Percentiles rank a stretch among this genome's conserved stretches.
These are phyloP conservation scores for Xiphorhynchus erythropygius DNA, from an alignment of 2,797 vertebrate species.

Conservation along the genomic window DNA sequence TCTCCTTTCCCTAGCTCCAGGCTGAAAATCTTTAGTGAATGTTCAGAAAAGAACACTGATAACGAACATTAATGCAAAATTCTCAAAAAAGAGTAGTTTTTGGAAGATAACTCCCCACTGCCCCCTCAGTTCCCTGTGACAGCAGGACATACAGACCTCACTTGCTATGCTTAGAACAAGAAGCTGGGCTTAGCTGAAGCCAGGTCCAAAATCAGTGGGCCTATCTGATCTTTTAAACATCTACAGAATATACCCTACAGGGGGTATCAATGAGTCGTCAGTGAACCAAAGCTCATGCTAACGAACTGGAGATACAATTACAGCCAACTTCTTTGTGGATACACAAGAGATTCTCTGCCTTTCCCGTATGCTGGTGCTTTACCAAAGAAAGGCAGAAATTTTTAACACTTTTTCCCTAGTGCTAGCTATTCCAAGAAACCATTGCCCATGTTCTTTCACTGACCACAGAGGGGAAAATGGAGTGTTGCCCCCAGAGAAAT, in stretches of 20 bases:
- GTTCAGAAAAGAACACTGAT: neutral
- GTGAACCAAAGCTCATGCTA: neutral
- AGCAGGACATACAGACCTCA: neutral
- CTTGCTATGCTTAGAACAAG: neutral
- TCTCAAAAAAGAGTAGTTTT: neutral
- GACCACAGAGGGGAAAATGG: neutral
- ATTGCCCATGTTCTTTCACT: neutral
- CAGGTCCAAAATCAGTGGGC: neutral
- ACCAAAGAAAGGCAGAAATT: neutral
- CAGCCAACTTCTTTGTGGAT: neutral
- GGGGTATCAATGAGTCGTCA: neutral
- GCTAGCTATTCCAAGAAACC: neutral
- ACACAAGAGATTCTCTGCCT: constrained; percentile 5
- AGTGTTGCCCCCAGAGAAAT: neutral
- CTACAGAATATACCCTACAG: neutral
- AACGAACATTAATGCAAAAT: neutral
- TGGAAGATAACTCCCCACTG: neutral
- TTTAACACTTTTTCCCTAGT: neutral
- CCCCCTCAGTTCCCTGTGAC: neutral
- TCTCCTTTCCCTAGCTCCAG: neutral
- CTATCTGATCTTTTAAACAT: neutral
- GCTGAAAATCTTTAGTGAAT: neutral
- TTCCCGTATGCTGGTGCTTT: neutral
- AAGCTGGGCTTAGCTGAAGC: neutral
- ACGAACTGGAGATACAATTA: neutral